These are phyloP conservation scores for Esox lucius DNA, from an alignment of 2,797 vertebrate genomes.

Conservation along the genomic window DNA sequence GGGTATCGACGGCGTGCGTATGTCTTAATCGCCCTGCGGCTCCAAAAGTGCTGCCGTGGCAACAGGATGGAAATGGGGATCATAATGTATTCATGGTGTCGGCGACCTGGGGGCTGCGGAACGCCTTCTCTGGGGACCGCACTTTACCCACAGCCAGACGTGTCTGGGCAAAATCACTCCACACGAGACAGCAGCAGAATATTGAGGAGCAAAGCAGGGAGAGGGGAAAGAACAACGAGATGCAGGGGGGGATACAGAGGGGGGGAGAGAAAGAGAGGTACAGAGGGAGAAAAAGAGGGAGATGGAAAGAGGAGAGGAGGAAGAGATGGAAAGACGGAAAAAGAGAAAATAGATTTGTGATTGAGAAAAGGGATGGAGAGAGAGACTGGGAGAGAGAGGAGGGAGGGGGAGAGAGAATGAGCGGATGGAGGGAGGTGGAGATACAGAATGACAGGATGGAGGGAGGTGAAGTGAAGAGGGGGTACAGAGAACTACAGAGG, in stretches of 20 bases:
- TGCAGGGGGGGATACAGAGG: constrained; percentile 43
- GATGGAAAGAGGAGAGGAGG: neutral
- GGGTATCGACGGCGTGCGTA: constrained; percentile 90
- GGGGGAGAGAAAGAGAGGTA: constrained; percentile 24
- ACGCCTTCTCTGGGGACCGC: constrained; percentile 93
- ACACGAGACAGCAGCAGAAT: constrained; percentile 98
- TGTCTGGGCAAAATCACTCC: constrained; percentile 99
- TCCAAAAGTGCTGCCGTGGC: constrained; percentile 99
- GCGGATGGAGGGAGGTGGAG: constrained; percentile 68
- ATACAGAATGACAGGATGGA: constrained; percentile 71
- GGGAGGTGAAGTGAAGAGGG: neutral
- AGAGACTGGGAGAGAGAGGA: neutral
- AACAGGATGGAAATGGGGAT: constrained; percentile 99
- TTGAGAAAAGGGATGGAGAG: neutral
- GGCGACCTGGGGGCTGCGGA: constrained; percentile 99
- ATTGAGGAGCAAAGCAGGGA: constrained; percentile 86
- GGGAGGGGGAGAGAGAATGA: neutral
- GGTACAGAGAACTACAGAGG: neutral
- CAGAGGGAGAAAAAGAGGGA: neutral
- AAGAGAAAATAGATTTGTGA: neutral
- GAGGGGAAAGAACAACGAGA: constrained; percentile 29
- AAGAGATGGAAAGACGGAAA: constrained; percentile 1
- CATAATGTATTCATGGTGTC: constrained; percentile 99
- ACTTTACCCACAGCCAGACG: constrained; percentile 99
- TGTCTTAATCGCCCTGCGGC: constrained; percentile 97